These are phyloP conservation scores for Parapsyche elsis DNA, from an alignment of 1,140 invertebrate species.

Conservation along the genomic window DNA sequence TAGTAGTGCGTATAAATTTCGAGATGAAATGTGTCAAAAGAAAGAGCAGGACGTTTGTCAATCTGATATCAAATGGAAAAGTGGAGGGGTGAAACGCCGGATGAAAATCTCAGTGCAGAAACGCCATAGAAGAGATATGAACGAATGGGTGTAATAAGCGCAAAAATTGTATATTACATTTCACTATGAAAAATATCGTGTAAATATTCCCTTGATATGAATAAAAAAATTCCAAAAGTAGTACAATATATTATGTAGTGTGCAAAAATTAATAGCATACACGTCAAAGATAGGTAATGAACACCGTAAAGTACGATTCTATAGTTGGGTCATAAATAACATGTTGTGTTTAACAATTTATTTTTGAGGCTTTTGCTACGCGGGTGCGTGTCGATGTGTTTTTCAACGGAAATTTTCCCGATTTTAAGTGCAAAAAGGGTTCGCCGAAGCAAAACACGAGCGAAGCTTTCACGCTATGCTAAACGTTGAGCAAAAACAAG, in stretches of 20 bases:
- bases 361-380: too few species aligned
- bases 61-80: conserved; percentile 33
- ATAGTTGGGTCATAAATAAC: too few species aligned
- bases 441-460: neutral
- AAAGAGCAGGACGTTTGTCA: conserved; percentile 32
- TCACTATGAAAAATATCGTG: too few species aligned
- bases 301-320: too few species aligned
- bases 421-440: conserved; percentile 35
- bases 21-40: conserved; percentile 29
- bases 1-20: neutral
- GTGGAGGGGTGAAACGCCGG: neutral
- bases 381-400: conserved; percentile 4
- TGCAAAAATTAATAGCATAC: too few species aligned
- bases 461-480: conserved; percentile 3
- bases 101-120: neutral
- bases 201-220: too few species aligned
- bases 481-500: neutral
- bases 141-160: neutral
- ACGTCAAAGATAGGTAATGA: too few species aligned
- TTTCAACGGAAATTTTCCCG: conserved; percentile 5
- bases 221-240: too few species aligned
- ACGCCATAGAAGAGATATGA: neutral
- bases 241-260: too few species aligned
- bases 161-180: neutral
- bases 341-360: neutral